Evolutionary conservation across 1,140 invertebrate genomes (phyloP).

Genomic region (Drosophila lini): DNA sequence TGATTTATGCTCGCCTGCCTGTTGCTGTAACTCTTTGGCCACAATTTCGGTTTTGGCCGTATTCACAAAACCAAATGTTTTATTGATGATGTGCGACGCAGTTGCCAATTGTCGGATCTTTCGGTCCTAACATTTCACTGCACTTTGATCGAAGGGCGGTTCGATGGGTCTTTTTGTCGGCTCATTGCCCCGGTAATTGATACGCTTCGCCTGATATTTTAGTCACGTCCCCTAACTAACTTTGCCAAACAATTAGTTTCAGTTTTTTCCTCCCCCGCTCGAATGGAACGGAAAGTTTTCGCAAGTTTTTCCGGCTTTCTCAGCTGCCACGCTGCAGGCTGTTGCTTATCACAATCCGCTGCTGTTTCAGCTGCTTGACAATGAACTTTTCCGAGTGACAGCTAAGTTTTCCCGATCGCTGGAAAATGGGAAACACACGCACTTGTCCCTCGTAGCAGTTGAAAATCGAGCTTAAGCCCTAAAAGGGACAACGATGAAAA

Average conservation of each 20-base stretch:
- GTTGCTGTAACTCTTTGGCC: conserved; percentile 54
- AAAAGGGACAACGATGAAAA: conserved; percentile 47
- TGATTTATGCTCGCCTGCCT: conserved; percentile 65
- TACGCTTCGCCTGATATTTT: conserved; percentile 60
- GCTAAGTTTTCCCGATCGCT: conserved; percentile 34
- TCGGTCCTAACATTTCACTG: conserved; percentile 4
- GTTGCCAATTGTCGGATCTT: conserved; percentile 43
- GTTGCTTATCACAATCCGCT: conserved; percentile 54
- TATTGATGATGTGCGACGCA: conserved; percentile 78
- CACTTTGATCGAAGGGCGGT: conserved; percentile 25
- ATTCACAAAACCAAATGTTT: conserved; percentile 60
- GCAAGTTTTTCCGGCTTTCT: conserved; percentile 51
- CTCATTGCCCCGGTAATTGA: conserved; percentile 73
- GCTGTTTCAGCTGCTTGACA: conserved; percentile 32
- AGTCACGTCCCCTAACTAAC: conserved; percentile 73
- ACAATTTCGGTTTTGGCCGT: conserved; percentile 64
- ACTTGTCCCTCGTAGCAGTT: conserved; percentile 37
- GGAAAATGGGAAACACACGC: conserved; percentile 32
- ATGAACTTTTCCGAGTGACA: conserved; percentile 50
- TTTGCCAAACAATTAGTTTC: conserved; percentile 78
- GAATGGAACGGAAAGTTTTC: conserved; percentile 42
- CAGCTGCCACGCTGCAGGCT: conserved; percentile 42
- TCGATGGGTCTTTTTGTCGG: conserved; percentile 56
- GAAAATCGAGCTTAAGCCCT: conserved; percentile 39
- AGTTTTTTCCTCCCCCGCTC: conserved; percentile 20